A percentile compares a stretch with the other conserved stretches of the same genome.
Evolutionary conservation across 2,888 invertebrate species (phyloP).

Genomic region (Eumerus sabulonum): DNA sequence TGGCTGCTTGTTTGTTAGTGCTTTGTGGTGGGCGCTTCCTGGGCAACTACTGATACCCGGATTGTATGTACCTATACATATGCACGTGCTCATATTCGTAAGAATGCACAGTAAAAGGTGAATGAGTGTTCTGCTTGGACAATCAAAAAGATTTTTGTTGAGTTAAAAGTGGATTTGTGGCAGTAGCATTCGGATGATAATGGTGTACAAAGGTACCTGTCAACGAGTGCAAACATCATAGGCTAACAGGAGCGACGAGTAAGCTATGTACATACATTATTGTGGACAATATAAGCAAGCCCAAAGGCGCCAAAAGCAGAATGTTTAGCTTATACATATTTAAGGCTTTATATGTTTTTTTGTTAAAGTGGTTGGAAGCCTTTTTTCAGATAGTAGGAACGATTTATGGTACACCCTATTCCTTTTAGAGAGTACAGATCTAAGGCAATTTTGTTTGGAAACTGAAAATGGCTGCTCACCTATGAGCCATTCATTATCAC

Average conservation of each 20-base stretch:
- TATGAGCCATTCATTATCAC: neutral
- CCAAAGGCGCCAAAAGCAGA: slow-evolving; percentile 66
- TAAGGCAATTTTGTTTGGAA: too few species aligned
- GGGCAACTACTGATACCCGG: slow-evolving; percentile 26
- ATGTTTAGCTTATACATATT: slow-evolving; percentile 64
- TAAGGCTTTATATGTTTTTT: too few species aligned
- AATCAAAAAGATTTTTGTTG: slow-evolving; percentile 55
- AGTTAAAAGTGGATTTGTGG: neutral
- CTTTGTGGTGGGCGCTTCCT: slow-evolving; percentile 23
- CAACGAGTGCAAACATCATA: slow-evolving; percentile 60
- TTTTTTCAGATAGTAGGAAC: slow-evolving; percentile 28
- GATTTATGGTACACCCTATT: too few species aligned
- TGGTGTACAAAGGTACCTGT: slow-evolving; percentile 56
- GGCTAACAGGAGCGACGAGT: slow-evolving; percentile 40
- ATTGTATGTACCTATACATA: slow-evolving; percentile 22
- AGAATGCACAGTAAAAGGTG: neutral
- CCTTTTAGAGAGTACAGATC: too few species aligned
- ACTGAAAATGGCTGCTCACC: slow-evolving; percentile 5
- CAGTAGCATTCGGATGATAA: slow-evolving; percentile 24
- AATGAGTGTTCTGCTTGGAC: slow-evolving; percentile 59
- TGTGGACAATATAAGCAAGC: slow-evolving; percentile 53
- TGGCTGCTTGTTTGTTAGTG: slow-evolving; percentile 28
- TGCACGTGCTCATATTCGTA: neutral
- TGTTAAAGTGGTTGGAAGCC: too few species aligned
- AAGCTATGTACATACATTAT: slow-evolving; percentile 34